phyloP scores from a whole-genome alignment of 2,888 invertebrate genomes.

The Lasioglossum villosulum region DNA sequence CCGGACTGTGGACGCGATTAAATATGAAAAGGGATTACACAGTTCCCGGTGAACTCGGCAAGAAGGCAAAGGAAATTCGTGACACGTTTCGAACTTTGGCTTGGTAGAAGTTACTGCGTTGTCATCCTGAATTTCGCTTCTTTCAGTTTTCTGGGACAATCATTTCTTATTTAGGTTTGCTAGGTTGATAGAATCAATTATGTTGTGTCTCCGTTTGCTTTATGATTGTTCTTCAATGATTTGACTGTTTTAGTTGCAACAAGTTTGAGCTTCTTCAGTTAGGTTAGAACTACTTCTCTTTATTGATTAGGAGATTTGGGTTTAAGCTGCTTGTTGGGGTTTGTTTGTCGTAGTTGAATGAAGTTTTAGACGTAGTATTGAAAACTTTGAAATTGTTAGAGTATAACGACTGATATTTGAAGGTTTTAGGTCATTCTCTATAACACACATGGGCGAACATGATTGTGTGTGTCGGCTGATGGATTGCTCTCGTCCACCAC shows the following conservation, averaged over 20 bases:
- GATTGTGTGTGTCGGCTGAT: not conserved
- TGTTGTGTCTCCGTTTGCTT: not conserved
- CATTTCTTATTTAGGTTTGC: not conserved
- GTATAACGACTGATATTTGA: not conserved
- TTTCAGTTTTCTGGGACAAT: not conserved
- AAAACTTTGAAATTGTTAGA: not conserved
- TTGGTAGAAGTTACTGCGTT: not conserved
- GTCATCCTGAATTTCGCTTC: not conserved
- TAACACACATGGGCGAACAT: not conserved
- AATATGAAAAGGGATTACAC: constrained; percentile 47
- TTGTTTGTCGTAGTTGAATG: not conserved
- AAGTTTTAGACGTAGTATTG: not conserved
- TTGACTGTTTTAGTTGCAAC: not conserved
- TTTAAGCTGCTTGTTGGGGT: not conserved
- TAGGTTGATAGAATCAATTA: not conserved
- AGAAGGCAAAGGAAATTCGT: constrained; percentile 26
- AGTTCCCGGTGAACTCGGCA: not conserved
- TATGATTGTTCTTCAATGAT: not conserved
- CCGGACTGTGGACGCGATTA: constrained; percentile 19
- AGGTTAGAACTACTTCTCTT: not conserved
- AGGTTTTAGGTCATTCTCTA: not conserved
- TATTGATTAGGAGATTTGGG: not conserved
- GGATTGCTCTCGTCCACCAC: not conserved
- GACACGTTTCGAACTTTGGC: constrained; percentile 69
- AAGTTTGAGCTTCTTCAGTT: not conserved